These are phyloP conservation scores for Telenomus remus DNA, from an alignment of 1,140 invertebrate species.

Conservation along the genomic window DNA sequence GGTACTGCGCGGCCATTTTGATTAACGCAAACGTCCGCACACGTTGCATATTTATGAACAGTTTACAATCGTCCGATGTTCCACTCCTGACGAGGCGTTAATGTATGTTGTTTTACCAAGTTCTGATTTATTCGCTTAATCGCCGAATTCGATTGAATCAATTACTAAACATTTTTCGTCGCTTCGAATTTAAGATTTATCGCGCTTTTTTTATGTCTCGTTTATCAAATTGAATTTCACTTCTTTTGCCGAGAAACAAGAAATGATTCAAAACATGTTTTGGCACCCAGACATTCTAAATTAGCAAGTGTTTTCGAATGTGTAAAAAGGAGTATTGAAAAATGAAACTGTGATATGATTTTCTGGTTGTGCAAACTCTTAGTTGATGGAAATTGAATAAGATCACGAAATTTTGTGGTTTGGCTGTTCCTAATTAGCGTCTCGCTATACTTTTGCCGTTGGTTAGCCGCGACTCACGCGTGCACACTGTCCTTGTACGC, in stretches of 20 bases:
- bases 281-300: no score
- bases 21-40: conserved; percentile 28
- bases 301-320: no score
- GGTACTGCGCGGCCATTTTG: conserved; percentile 23
- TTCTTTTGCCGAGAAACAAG: no score
- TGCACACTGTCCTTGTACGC: conserved; percentile 59
- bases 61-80: conserved; percentile 22
- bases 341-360: no score
- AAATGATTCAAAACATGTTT: no score
- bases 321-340: no score
- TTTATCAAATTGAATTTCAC: no score
- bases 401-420: conserved; percentile 74
- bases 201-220: conserved; percentile 36
- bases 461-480: conserved; percentile 66
- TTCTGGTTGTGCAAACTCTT: no score
- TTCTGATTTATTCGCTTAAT: not conserved
- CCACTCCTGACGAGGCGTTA: conserved; percentile 40
- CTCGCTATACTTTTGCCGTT: conserved; percentile 55
- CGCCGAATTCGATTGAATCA: not conserved
- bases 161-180: not conserved
- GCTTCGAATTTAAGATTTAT: not conserved
- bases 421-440: conserved; percentile 67
- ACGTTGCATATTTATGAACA: conserved; percentile 47
- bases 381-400: conserved; percentile 64
- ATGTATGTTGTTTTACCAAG: conserved; percentile 5